These are phyloP conservation scores for Steinernema hermaphroditum DNA, from an alignment of 2,888 invertebrate species.

Conservation along the genomic window DNA sequence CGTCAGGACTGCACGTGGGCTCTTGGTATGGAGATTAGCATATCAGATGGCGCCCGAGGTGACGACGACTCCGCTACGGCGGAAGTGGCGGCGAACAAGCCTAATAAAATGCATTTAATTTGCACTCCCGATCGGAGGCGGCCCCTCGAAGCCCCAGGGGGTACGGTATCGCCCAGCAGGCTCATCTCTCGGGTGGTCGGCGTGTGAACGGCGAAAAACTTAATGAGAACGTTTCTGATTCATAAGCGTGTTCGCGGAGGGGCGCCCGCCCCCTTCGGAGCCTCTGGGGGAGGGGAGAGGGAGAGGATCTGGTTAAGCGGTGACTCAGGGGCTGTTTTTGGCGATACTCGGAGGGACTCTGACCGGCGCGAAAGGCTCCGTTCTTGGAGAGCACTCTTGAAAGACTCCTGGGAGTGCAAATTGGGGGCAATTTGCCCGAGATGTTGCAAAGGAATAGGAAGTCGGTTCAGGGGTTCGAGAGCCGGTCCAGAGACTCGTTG, in stretches of 20 bases:
- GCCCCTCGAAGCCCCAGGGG: background rate
- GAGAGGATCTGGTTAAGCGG: too few species aligned
- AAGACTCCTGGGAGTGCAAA: too few species aligned
- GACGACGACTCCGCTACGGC: background rate
- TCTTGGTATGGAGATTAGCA: background rate
- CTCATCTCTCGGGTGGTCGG: background rate
- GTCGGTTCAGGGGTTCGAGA: too few species aligned
- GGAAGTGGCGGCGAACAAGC: background rate
- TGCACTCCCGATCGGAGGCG: background rate
- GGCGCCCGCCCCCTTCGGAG: background rate
- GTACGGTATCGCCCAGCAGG: slow-evolving; percentile 6
- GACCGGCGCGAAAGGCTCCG: too few species aligned
- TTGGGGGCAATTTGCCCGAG: too few species aligned
- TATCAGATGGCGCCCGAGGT: slow-evolving; percentile 13
- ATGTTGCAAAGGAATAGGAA: too few species aligned
- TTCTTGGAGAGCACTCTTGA: too few species aligned
- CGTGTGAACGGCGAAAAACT: slow-evolving; percentile 19
- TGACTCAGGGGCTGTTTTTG: too few species aligned
- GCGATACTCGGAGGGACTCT: too few species aligned
- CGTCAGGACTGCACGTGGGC: background rate
- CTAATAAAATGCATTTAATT: slow-evolving; percentile 22
- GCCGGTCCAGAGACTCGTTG: too few species aligned
- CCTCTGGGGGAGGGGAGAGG: background rate
- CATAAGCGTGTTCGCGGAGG: background rate
- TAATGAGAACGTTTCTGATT: slow-evolving; percentile 21